These are phyloP conservation scores for Melanerpes aurifrons DNA, from an alignment of 2,113 vertebrate genomes.

Conservation along the genomic window DNA sequence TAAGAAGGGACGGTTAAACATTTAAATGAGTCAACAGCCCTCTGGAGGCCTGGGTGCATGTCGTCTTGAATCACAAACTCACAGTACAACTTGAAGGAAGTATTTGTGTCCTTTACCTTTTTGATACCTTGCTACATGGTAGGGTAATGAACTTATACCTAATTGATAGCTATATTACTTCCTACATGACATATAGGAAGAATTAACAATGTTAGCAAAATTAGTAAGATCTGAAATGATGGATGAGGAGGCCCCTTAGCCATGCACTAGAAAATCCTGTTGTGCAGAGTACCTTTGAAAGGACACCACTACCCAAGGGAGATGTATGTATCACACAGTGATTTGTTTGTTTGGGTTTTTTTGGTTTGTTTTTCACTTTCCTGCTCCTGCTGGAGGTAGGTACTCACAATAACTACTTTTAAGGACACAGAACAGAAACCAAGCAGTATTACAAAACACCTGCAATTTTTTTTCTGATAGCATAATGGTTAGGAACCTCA, in stretches of 20 bases:
- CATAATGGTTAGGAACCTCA: neutral
- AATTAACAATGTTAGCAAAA: neutral
- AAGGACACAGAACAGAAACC: neutral
- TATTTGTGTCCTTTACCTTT: neutral
- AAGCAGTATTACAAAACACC: fast-evolving
- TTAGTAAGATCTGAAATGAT: neutral
- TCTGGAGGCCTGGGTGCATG: neutral
- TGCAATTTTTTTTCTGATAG: neutral
- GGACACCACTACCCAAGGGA: neutral
- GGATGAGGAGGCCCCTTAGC: neutral
- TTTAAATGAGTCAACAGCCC: neutral
- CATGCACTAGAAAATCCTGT: neutral
- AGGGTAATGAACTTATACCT: neutral
- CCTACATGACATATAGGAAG: neutral
- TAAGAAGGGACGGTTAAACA: neutral
- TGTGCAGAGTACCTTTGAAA: neutral
- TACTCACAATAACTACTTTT: neutral
- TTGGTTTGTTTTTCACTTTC: no score
- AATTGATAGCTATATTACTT: neutral
- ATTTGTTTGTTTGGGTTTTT: neutral
- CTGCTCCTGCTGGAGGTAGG: neutral
- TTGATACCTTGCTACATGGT: neutral
- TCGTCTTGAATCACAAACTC: neutral
- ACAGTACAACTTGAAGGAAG: neutral
- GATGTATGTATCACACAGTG: no score